Percentiles rank a stretch among this genome's conserved stretches.
These are phyloP conservation scores for Sitobion miscanthi DNA, from an alignment of 1,140 invertebrate species.

Conservation along the genomic window DNA sequence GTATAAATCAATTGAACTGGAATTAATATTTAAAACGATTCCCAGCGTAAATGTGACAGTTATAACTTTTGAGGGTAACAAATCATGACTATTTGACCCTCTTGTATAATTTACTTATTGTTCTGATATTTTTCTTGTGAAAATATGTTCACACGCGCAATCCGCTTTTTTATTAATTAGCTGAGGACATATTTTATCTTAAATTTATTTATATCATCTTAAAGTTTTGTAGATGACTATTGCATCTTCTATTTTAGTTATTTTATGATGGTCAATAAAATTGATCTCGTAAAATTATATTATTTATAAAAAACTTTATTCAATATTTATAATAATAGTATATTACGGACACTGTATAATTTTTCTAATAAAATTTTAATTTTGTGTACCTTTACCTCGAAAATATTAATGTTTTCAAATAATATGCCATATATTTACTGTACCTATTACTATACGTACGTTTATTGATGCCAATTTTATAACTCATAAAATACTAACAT, in stretches of 20 bases:
- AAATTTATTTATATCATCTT: neutral
- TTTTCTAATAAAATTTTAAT: neutral
- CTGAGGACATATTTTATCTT: neutral
- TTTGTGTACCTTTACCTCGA: neutral
- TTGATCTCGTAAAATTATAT: neutral
- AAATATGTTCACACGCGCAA: neutral
- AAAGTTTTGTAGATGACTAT: neutral
- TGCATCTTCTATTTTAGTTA: neutral
- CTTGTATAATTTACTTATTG: conserved; percentile 44
- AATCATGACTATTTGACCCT: neutral
- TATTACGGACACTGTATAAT: neutral
- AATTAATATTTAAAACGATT: conserved; percentile 53
- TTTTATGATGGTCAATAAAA: neutral
- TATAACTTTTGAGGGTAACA: conserved; percentile 1
- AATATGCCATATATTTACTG: neutral
- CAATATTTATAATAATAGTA: neutral
- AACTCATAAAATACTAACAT: conserved; percentile 21
- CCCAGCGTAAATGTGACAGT: neutral
- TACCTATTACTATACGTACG: too few relatives aligned
- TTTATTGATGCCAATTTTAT: conserved; percentile 2
- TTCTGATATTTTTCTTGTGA: neutral
- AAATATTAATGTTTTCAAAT: neutral
- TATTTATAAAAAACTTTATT: neutral
- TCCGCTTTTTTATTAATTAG: neutral
- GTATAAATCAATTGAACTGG: conserved; percentile 30